phyloP scores from a whole-genome alignment of 2,113 vertebrate genomes.

The Sarotherodon lohbergeri region DNA sequence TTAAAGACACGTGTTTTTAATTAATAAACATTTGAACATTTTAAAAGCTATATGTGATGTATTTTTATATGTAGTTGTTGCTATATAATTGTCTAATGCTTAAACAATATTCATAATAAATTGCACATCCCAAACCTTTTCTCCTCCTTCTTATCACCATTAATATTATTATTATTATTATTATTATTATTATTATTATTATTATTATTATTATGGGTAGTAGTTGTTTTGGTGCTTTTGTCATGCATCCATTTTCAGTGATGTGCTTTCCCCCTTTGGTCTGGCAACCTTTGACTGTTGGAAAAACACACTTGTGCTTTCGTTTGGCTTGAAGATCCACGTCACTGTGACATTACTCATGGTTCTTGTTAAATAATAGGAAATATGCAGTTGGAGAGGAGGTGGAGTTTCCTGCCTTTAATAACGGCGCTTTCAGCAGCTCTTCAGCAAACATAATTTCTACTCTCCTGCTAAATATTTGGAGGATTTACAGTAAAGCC shows the following conservation, averaged over 20 bases:
- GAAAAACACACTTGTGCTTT: neutral
- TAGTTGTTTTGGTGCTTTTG: neutral
- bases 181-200: no score
- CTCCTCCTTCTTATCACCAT: neutral
- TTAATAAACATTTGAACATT: slow-evolving; percentile 26
- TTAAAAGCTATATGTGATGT: slow-evolving; percentile 15
- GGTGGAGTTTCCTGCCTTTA: slow-evolving; percentile 12
- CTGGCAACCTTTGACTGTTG: neutral
- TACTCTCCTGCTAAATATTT: neutral
- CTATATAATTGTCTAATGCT: slow-evolving; percentile 20
- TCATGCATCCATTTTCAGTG: neutral
- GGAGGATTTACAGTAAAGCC: neutral
- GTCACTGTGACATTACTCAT: neutral
- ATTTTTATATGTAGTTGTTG: slow-evolving; percentile 29
- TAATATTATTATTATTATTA: neutral
- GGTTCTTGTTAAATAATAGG: neutral
- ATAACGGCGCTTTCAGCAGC: neutral
- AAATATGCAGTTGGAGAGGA: neutral
- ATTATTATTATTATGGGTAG: neutral
- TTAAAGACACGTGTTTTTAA: slow-evolving; percentile 40
- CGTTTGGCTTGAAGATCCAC: neutral
- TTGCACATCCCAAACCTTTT: neutral
- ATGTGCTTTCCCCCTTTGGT: neutral
- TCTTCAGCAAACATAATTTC: neutral
- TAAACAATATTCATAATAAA: slow-evolving; percentile 43